These are phyloP conservation scores for Malacoctenus gilli DNA, from an alignment of 2,797 vertebrate genomes.

Conservation along the genomic window DNA sequence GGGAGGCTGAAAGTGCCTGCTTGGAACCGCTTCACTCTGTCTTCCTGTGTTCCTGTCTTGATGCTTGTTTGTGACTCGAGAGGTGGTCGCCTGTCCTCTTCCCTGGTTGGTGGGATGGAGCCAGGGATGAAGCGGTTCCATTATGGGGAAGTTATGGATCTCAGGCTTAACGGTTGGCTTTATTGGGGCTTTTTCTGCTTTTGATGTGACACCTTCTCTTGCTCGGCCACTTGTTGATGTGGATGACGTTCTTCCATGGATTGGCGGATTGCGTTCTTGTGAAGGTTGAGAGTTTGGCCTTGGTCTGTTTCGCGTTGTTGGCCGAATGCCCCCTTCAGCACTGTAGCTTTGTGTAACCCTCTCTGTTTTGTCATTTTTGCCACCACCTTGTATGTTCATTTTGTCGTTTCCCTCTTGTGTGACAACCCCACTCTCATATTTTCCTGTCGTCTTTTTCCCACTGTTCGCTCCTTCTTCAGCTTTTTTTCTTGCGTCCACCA, in stretches of 20 bases:
- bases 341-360: constrained; percentile 34
- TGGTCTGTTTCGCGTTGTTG: constrained; percentile 47
- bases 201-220: constrained; percentile 28
- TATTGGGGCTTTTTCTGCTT: constrained; percentile 11
- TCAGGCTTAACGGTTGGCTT: constrained; percentile 47
- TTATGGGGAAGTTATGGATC: constrained; percentile 38
- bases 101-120: constrained; percentile 62
- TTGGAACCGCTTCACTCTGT: constrained; percentile 36
- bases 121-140: constrained; percentile 78
- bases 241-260: constrained; percentile 34
- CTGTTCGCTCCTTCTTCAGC: constrained; percentile 14
- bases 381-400: no score
- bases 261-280: constrained; percentile 19
- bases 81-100: constrained; percentile 38
- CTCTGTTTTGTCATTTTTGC: constrained; percentile 17
- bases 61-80: constrained; percentile 27
- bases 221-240: constrained; percentile 30
- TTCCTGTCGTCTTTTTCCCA: not conserved
- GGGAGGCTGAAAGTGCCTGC: constrained; percentile 40
- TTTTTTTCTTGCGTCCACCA: not conserved
- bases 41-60: constrained; percentile 41
- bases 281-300: constrained; percentile 24
- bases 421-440: constrained; percentile 5
- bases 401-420: constrained; percentile 18
- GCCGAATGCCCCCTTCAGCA: constrained; percentile 1